Conservation (phyloP, 2,113 vertebrate species). For the Eleginops maclovinus region DNA sequence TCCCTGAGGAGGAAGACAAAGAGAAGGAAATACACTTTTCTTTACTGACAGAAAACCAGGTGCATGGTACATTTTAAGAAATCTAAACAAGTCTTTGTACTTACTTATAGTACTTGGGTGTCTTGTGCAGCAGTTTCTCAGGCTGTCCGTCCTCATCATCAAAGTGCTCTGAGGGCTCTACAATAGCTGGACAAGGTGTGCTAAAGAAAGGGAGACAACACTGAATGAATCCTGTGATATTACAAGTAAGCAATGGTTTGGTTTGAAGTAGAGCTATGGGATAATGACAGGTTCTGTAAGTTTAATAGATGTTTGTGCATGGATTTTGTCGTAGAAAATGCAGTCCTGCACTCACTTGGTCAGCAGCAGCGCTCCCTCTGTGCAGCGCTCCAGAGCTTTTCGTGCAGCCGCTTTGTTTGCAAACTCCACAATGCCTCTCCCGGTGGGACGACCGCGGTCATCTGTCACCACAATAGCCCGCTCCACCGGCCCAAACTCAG, state of each 20-base stretch:
- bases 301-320: no score
- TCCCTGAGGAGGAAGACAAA: slow-evolving; percentile 81
- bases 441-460: slow-evolving; percentile 94
- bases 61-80: background rate
- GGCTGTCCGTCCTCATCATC: slow-evolving; percentile 96
- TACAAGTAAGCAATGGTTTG: background rate
- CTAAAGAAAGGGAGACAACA: slow-evolving; percentile 71
- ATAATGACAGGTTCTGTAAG: no score
- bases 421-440: slow-evolving; percentile 96
- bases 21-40: background rate
- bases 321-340: no score
- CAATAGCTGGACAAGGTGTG: slow-evolving; percentile 94
- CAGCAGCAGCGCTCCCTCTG: slow-evolving; percentile 94
- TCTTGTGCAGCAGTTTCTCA: slow-evolving; percentile 94
- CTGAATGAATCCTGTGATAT: background rate
- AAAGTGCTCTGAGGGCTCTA: slow-evolving; percentile 95
- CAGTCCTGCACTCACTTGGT: slow-evolving; percentile 87
- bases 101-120: slow-evolving; percentile 96
- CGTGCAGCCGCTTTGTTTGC: slow-evolving; percentile 93
- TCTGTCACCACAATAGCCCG: slow-evolving; percentile 95
- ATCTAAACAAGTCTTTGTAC: slow-evolving; percentile 5
- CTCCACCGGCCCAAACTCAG: slow-evolving; percentile 95
- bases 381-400: slow-evolving; percentile 95
- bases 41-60: background rate
- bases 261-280: no score